Evolutionary conservation across 2,113 vertebrate species (phyloP).

Genomic region (Puntigrus tetrazona): DNA sequence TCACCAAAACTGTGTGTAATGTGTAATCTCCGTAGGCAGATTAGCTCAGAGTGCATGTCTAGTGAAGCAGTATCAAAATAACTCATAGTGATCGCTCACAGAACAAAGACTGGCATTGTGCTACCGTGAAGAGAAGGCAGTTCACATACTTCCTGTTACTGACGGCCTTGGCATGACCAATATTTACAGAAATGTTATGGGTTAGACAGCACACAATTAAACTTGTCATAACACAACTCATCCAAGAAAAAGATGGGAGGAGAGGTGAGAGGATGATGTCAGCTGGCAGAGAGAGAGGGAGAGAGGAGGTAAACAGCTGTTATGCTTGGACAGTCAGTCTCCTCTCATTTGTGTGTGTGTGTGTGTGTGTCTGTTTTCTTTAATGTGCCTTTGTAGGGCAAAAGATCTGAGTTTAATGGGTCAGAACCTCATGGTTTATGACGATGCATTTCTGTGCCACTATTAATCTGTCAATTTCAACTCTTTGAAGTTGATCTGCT

Average conservation of each 20-base stretch:
- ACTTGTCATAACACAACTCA: conserved; percentile 81
- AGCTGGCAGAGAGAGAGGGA: conserved; percentile 53
- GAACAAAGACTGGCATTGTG: conserved; percentile 75
- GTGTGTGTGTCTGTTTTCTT: conserved; percentile 52
- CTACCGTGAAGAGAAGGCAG: conserved; percentile 61
- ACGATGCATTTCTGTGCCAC: conserved; percentile 67
- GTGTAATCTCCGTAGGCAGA: conserved; percentile 14
- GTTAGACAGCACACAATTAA: conserved; percentile 81
- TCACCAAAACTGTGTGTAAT: conserved; percentile 16
- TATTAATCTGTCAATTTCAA: conserved; percentile 71
- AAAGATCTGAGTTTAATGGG: conserved; percentile 59
- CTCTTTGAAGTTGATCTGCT: conserved; percentile 74
- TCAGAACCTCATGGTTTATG: conserved; percentile 69
- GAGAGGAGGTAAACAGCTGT: conserved; percentile 73
- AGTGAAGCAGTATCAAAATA: conserved; percentile 64
- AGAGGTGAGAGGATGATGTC: conserved; percentile 75
- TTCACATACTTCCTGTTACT: conserved; percentile 72
- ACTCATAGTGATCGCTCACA: conserved; percentile 64
- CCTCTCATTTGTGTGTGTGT: conserved; percentile 55
- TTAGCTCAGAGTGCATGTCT: conserved; percentile 30
- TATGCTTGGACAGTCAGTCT: conserved; percentile 60
- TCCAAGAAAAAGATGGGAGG: conserved; percentile 74
- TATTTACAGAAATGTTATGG: conserved; percentile 80
- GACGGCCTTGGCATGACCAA: conserved; percentile 74
- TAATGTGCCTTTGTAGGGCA: conserved; percentile 54